Conservation (phyloP, 1,140 invertebrate species). For the Lamellibrachia luymesi region DNA sequence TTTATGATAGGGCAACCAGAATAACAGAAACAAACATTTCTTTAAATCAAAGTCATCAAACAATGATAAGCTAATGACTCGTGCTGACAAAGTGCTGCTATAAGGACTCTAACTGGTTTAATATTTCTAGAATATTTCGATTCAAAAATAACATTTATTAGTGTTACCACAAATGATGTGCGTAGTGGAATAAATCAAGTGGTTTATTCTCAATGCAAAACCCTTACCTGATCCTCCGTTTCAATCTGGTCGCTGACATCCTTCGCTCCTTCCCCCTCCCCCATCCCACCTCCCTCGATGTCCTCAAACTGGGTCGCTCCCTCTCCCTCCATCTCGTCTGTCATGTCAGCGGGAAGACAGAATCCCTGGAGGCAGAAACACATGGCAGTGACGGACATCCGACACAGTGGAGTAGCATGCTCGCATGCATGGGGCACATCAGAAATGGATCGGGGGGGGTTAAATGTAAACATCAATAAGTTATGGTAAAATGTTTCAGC, state of each 20-base stretch:
- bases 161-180: neutral
- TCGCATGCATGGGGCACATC: too few relatives aligned
- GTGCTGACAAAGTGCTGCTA: too few relatives aligned
- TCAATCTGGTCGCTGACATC: constrained; percentile 93
- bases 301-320: constrained; percentile 60
- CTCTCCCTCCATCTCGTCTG: constrained; percentile 56
- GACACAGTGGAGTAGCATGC: too few relatives aligned
- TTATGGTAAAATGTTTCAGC: too few relatives aligned
- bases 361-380: constrained; percentile 69
- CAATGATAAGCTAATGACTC: too few relatives aligned
- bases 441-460: too few relatives aligned
- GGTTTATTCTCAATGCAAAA: neutral
- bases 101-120: too few relatives aligned
- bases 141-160: neutral
- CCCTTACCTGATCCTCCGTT: constrained; percentile 75
- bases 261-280: constrained; percentile 86
- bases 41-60: too few relatives aligned
- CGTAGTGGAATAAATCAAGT: neutral
- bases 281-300: constrained; percentile 73
- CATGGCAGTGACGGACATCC: too few relatives aligned
- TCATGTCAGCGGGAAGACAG: constrained; percentile 80
- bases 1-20: too few relatives aligned
- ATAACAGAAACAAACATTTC: too few relatives aligned
- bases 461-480: too few relatives aligned
- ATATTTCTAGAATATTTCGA: neutral